Percentiles rank a stretch among this genome's conserved stretches.
These are phyloP conservation scores for Terebella lapidaria DNA, from an alignment of 2,888 invertebrate genomes.

Conservation along the genomic window DNA sequence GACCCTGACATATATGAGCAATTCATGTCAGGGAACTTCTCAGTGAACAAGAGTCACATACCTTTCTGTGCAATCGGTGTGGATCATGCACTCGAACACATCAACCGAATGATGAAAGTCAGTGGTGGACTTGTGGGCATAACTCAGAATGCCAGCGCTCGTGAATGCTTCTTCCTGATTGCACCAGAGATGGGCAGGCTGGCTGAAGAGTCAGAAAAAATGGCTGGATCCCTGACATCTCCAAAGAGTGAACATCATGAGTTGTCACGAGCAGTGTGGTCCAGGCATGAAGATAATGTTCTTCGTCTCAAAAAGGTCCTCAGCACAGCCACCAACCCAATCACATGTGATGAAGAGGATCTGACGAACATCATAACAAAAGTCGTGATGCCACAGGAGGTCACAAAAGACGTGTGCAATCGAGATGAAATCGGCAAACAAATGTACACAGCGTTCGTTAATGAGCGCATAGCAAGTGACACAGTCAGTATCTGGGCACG, in stretches of 20 bases:
- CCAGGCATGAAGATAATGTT: neutral
- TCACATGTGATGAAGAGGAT: neutral
- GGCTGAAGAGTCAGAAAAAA: too few relatives aligned
- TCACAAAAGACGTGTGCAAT: neutral
- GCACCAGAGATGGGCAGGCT: too few relatives aligned
- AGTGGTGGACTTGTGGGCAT: too few relatives aligned
- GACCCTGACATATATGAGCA: too few relatives aligned
- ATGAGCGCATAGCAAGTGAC: neutral
- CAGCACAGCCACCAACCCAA: neutral
- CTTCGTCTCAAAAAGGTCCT: neutral
- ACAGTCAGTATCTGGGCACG: neutral
- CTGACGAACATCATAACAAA: neutral
- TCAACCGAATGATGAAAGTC: too few relatives aligned
- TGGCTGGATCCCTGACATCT: neutral
- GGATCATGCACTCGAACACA: too few relatives aligned
- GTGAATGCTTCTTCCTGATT: too few relatives aligned
- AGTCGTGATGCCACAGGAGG: neutral
- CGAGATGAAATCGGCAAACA: neutral
- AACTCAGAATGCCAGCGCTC: too few relatives aligned
- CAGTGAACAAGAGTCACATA: too few relatives aligned
- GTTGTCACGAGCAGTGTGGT: neutral
- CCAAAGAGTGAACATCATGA: neutral
- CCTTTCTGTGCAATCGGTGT: too few relatives aligned
- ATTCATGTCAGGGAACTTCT: too few relatives aligned
- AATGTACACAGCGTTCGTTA: neutral